phyloP scores from a whole-genome alignment of 2,888 invertebrate species.

The Oligia fasciuncula region DNA sequence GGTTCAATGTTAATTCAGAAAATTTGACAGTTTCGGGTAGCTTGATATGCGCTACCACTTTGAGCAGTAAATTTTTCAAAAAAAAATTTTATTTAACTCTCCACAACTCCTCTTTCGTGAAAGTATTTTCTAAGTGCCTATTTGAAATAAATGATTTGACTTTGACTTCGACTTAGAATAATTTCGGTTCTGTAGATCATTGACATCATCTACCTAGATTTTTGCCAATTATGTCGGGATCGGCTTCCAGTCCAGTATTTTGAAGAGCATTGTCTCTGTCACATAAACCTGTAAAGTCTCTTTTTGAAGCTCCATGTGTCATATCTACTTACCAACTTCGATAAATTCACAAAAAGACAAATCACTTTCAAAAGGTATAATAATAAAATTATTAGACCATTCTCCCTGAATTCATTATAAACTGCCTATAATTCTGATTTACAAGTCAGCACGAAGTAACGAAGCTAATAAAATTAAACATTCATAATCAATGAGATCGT shows the following conservation, averaged over 20 bases:
- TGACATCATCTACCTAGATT: background rate
- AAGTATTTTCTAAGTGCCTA: too few relatives aligned
- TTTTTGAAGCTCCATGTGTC: background rate
- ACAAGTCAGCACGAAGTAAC: conserved; percentile 1
- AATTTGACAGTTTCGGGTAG: too few relatives aligned
- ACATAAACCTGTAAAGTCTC: background rate
- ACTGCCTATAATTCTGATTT: background rate
- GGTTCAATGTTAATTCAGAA: too few relatives aligned
- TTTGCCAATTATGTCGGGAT: background rate
- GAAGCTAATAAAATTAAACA: conserved; percentile 30
- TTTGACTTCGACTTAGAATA: too few relatives aligned
- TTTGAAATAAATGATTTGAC: too few relatives aligned
- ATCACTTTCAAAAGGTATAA: background rate
- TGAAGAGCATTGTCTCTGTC: background rate
- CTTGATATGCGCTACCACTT: too few relatives aligned
- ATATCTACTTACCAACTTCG: background rate
- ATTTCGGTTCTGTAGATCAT: background rate
- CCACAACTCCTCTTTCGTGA: background rate
- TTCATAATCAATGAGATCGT: conserved; percentile 23
- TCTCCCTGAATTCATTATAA: background rate
- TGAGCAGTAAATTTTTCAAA: background rate
- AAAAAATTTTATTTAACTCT: background rate
- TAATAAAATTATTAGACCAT: background rate
- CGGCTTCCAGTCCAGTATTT: background rate
- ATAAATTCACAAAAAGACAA: background rate